A percentile compares a stretch with the other conserved stretches of the same genome.
Evolutionary conservation across 2,888 invertebrate genomes (phyloP).

Genomic region (Stegana nigrithorax): DNA sequence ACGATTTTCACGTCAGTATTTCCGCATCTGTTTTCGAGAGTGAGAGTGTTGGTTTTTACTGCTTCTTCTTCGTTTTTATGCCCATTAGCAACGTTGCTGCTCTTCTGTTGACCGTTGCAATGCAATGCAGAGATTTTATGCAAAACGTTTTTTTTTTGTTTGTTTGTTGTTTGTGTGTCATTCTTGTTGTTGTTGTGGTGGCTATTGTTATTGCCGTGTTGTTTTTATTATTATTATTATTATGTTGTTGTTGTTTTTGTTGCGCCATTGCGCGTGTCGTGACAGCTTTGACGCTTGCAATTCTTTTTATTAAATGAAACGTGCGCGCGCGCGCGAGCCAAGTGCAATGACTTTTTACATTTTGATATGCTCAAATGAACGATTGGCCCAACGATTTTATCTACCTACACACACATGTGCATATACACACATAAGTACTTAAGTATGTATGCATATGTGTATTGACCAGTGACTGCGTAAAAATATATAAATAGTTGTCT

Average conservation of each 20-base stretch:
- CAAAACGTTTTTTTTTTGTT: neutral
- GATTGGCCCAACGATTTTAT: too few relatives aligned
- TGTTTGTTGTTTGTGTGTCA: neutral
- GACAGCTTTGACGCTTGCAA: neutral
- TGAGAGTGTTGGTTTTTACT: neutral
- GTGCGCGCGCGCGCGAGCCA: neutral
- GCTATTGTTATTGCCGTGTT: neutral
- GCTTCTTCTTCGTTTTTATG: neutral
- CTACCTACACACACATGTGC: too few relatives aligned
- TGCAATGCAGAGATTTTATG: neutral
- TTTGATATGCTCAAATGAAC: too few relatives aligned
- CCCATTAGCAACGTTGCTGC: neutral
- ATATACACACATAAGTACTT: too few relatives aligned
- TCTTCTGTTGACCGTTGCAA: neutral
- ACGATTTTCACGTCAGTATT: conserved; percentile 1
- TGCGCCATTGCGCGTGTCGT: neutral
- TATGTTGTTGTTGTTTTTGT: neutral
- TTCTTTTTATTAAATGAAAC: conserved; percentile 6
- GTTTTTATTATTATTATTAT: neutral
- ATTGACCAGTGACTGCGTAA: too few relatives aligned
- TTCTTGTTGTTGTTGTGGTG: neutral
- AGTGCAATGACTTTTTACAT: conserved; percentile 4
- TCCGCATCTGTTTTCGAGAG: neutral
- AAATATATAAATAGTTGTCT: too few relatives aligned
- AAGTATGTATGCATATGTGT: too few relatives aligned